These are phyloP conservation scores for Phocides pigmalion DNA, from an alignment of 1,140 invertebrate genomes.

Conservation along the genomic window DNA sequence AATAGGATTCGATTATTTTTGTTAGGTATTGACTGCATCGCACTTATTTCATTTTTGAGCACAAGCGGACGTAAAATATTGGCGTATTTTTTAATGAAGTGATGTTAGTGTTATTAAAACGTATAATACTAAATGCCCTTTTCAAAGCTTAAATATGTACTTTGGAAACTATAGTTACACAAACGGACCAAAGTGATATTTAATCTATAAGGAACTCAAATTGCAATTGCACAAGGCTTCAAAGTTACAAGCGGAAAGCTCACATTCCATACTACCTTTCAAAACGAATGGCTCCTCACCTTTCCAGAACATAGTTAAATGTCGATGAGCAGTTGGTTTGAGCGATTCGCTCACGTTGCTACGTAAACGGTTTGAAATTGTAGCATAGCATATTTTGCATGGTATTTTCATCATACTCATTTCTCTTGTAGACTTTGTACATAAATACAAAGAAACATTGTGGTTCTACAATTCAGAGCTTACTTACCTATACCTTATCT, in stretches of 20 bases:
- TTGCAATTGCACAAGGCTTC: slow-evolving; percentile 26
- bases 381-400: not conserved
- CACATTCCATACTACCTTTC: slow-evolving; percentile 64
- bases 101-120: too few relatives aligned
- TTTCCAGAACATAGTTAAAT: slow-evolving; percentile 21
- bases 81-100: too few relatives aligned
- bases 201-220: not conserved
- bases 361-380: slow-evolving; percentile 22
- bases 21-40: too few relatives aligned
- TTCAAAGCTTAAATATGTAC: too few relatives aligned
- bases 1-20: not conserved
- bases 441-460: too few relatives aligned
- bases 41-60: too few relatives aligned
- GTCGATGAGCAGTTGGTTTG: slow-evolving; percentile 10
- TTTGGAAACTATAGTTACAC: too few relatives aligned
- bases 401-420: not conserved
- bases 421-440: too few relatives aligned
- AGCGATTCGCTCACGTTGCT: not conserved
- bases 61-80: too few relatives aligned
- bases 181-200: not conserved
- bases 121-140: too few relatives aligned
- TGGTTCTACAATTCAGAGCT: too few relatives aligned
- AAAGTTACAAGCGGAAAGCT: slow-evolving; percentile 40
- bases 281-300: slow-evolving; percentile 35
- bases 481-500: too few relatives aligned